These are phyloP conservation scores for Heterocephalus glaber DNA, from an alignment of 2,113 vertebrate species.

Conservation along the genomic window DNA sequence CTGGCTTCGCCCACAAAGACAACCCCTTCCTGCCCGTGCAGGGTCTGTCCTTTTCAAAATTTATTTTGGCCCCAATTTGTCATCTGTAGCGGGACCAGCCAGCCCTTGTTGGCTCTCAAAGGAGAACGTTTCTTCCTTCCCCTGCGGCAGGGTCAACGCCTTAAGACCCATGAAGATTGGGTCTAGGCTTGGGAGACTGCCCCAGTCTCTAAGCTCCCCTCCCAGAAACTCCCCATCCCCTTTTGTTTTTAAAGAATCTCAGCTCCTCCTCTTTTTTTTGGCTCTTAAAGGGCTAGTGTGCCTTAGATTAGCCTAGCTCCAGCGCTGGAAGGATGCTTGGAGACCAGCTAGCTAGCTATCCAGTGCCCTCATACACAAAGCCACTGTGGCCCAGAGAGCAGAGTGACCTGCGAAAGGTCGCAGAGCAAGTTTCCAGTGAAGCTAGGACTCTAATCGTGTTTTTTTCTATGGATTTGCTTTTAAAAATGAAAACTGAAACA, in stretches of 20 bases:
- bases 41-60: background rate
- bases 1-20: constrained; percentile 50
- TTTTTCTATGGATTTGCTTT: background rate
- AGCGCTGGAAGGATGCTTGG: constrained; percentile 71
- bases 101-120: background rate
- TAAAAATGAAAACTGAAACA: constrained; percentile 13
- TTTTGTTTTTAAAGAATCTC: constrained; percentile 80
- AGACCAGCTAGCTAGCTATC: constrained; percentile 20
- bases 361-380: constrained; percentile 72
- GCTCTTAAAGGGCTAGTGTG: constrained; percentile 75
- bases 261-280: constrained; percentile 74
- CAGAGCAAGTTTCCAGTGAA: constrained; percentile 48
- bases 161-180: background rate
- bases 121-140: background rate
- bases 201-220: background rate
- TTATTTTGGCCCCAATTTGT: constrained; percentile 42
- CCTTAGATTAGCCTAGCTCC: background rate
- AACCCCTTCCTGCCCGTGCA: background rate
- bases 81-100: background rate
- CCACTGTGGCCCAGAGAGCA: constrained; percentile 33
- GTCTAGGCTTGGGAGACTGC: background rate
- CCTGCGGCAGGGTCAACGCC: background rate
- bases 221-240: constrained; percentile 61
- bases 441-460: background rate
- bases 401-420: constrained; percentile 31